phyloP scores from a whole-genome alignment of 2,113 vertebrate genomes.

The Turdus rufiventris region DNA sequence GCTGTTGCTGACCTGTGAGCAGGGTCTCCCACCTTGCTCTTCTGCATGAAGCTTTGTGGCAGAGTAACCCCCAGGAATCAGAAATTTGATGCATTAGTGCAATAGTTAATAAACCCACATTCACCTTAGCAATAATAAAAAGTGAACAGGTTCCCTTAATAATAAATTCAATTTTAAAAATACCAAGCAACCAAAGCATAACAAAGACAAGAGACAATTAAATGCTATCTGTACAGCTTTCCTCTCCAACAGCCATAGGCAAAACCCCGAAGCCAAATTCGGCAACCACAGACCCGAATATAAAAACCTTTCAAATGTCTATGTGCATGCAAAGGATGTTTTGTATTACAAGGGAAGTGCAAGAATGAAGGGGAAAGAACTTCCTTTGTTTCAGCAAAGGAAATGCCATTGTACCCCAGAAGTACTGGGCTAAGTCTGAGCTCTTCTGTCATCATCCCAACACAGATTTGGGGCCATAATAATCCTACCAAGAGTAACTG shows the following conservation, averaged over 20 bases:
- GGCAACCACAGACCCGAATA: neutral
- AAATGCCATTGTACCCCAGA: conserved; percentile 36
- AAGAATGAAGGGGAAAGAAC: conserved; percentile 4
- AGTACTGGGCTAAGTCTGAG: neutral
- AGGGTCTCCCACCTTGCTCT: neutral
- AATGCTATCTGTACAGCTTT: neutral
- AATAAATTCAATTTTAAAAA: neutral
- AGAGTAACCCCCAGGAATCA: neutral
- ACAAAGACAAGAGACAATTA: neutral
- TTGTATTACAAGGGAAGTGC: conserved; percentile 39
- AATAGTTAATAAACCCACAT: neutral
- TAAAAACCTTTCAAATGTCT: neutral
- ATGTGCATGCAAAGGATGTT: conserved; percentile 19
- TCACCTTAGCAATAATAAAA: neutral
- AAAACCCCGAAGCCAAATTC: neutral
- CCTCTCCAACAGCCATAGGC: neutral
- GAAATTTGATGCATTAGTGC: neutral
- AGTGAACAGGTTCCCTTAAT: neutral
- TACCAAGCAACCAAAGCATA: neutral
- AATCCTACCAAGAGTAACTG: neutral
- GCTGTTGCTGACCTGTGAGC: neutral
- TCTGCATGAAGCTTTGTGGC: neutral
- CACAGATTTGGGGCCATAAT: neutral
- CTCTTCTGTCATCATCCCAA: neutral
- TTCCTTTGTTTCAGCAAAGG: conserved; percentile 54